Base-by-base conservation (phyloP, 35 echinoderm and acorn worm genomes). In the Apostichopus japonicus region DNA sequence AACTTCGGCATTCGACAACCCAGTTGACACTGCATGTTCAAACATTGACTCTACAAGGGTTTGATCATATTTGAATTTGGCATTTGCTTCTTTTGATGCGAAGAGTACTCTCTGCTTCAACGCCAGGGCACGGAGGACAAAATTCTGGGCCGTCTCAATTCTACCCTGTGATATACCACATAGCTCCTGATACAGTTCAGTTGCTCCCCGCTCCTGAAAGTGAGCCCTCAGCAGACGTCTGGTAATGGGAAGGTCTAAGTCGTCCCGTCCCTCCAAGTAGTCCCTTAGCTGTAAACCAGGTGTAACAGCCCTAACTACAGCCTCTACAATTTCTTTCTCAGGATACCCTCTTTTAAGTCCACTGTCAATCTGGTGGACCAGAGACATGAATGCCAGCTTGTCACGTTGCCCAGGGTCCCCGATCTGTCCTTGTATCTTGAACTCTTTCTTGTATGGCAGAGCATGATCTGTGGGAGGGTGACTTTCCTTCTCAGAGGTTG, bases 161-260 rank as follows among this genome's bases (percentile, higher is more conserved):
- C 14, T 57, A 1, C 59, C 57, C 63, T 96, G 94, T 0, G 78
- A 16, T 5, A 86, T 14, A 19, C 52, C 8, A 0, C 86, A 84
- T 1, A 96, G 62, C 65, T 96, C 81, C 10, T 96, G 83, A 44
- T 96, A 96, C 5, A 83, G 62, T 78, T 96, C 95, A 0, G 90
- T 87, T 21, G 92, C 90, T 77, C 83, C 86, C 19, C 71, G 53
- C 76, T 96, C 93, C 8, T 88, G 57, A 19, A 80, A 96, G 52
- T 94, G 95, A 5, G 78, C 17, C 8, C 90, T 17, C 16, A 94
- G n/a, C 5, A 96, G 19, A 1, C 25, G 52, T 1, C 24, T 14
- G 19, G 25, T 25, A 10, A 79, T 23, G 1, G n/a, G n/a, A 6
- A 96, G 90, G 0, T 11, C 65, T 15, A 96, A 53, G 4, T 78